These are phyloP conservation scores for Gracilinanus agilis DNA, from an alignment of 2,113 vertebrate species.

Conservation along the genomic window DNA sequence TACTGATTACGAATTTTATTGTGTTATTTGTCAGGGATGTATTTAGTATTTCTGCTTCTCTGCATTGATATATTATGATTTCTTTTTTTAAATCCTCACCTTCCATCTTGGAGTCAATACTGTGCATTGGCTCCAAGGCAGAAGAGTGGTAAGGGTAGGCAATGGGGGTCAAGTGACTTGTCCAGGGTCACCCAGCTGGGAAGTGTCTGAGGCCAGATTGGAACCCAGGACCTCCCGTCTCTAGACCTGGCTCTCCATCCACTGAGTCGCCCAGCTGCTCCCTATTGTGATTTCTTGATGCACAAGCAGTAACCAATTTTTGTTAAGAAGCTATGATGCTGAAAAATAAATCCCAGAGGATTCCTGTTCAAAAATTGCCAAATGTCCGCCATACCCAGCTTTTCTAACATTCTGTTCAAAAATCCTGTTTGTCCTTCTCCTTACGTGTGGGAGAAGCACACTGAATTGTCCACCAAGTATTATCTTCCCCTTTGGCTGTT, in stretches of 20 bases:
- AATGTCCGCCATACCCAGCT: neutral
- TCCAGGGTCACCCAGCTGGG: too few relatives aligned
- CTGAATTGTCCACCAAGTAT: neutral
- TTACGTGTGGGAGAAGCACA: neutral
- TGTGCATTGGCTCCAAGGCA: too few relatives aligned
- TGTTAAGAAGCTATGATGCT: neutral
- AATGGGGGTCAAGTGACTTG: too few relatives aligned
- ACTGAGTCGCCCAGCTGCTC: too few relatives aligned
- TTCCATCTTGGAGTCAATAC: too few relatives aligned
- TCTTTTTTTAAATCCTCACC: too few relatives aligned
- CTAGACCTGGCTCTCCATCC: too few relatives aligned
- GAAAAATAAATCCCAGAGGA: neutral
- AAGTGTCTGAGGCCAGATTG: too few relatives aligned
- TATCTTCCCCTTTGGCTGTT: neutral
- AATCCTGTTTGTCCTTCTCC: neutral
- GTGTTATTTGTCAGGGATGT: neutral
- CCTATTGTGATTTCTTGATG: neutral
- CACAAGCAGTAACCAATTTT: neutral
- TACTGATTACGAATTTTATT: neutral
- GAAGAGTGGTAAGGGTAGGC: too few relatives aligned
- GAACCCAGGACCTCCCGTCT: too few relatives aligned
- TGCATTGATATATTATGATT: neutral
- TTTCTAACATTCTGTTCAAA: neutral
- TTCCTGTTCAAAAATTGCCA: neutral
- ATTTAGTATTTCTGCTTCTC: neutral